Conservation (phyloP, 1,140 invertebrate genomes). For the Grapholita molesta region DNA sequence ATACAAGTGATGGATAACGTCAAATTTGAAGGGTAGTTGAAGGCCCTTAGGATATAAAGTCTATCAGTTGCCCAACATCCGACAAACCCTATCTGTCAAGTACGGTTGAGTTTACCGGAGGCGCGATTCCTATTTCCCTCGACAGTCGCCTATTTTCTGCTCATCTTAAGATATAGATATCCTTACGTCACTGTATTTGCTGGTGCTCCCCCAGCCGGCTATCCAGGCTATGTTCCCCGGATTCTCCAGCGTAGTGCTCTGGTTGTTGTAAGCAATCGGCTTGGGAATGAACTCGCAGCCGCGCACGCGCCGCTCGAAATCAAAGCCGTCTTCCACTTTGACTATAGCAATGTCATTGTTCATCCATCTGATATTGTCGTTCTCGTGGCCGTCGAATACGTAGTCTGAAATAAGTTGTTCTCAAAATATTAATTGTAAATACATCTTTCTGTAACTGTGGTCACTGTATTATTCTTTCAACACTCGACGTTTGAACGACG, state of each 20-base stretch:
- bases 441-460: background rate
- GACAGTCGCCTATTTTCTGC: no score
- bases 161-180: background rate
- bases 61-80: no score
- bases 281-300: conserved; percentile 62
- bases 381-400: conserved; percentile 64
- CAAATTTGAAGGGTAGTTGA: background rate
- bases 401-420: conserved; percentile 49
- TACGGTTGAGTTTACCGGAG: no score
- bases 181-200: conserved; percentile 57
- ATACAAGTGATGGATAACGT: no score
- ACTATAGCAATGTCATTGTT: conserved; percentile 69
- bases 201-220: conserved; percentile 60
- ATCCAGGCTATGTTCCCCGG: conserved; percentile 46
- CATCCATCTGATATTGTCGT: conserved; percentile 68
- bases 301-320: conserved; percentile 51
- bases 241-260: conserved; percentile 55
- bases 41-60: no score
- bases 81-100: no score
- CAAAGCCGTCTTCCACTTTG: conserved; percentile 60
- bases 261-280: conserved; percentile 59
- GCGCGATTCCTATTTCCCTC: no score
- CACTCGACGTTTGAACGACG: no score
- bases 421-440: no score
- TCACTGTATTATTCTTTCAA: no score